Conservation (phyloP, 2,797 vertebrate species). For the Adelosebastes latens region DNA sequence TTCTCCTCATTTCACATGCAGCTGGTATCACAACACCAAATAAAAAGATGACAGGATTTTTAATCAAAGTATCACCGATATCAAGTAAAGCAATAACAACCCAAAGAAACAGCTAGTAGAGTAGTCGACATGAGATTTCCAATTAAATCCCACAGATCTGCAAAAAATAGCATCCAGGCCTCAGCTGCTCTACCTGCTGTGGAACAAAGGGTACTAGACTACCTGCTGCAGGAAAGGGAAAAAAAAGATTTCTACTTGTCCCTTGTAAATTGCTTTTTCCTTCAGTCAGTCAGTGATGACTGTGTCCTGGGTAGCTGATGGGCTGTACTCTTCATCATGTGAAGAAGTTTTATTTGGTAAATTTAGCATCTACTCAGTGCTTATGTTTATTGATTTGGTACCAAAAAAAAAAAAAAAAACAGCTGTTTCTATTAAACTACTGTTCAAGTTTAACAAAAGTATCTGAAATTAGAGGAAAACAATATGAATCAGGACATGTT, state of each 20-base stretch:
- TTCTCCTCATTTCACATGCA: not conserved
- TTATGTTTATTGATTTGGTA: not conserved
- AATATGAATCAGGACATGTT: not conserved
- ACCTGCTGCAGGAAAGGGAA: not conserved
- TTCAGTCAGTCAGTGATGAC: not conserved
- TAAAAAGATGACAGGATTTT: not conserved
- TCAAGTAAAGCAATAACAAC: not conserved
- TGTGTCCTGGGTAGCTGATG: not conserved
- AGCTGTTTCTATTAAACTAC: not conserved
- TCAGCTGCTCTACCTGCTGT: conserved; percentile 12
- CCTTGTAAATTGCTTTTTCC: conserved; percentile 11
- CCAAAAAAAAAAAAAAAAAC: not conserved
- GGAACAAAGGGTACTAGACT: not conserved
- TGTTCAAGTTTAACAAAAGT: not conserved
- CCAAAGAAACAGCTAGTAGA: not conserved
- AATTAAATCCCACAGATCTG: conserved; percentile 24
- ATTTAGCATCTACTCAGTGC: not conserved
- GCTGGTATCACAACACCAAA: not conserved
- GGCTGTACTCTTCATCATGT: not conserved
- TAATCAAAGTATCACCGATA: not conserved
- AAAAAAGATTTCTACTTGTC: not conserved
- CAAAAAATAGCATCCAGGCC: not conserved
- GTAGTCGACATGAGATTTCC: not conserved
- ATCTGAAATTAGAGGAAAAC: not conserved
- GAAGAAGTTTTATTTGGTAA: not conserved